Evolutionary conservation across 2,888 invertebrate genomes (phyloP).

Genomic region (Syrphus vitripennis): DNA sequence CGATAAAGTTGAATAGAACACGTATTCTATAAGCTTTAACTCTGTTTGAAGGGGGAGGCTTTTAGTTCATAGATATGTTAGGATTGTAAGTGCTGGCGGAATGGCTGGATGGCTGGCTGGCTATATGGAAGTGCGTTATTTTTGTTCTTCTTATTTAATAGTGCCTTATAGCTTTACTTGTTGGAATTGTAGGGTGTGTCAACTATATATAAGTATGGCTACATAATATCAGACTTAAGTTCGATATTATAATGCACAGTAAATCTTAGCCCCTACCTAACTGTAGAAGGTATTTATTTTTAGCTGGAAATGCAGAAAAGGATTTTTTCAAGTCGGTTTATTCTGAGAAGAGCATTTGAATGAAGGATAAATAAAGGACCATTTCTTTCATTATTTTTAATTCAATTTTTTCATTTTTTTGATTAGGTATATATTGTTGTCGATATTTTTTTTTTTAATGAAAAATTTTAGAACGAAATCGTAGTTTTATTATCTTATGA

Average conservation of each 20-base stretch:
- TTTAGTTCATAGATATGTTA: neutral
- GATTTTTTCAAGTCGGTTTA: neutral
- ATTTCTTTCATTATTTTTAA: neutral
- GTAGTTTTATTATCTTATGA: too few species aligned
- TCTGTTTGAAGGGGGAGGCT: neutral
- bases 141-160: neutral
- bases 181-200: neutral
- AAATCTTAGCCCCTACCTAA: too few species aligned
- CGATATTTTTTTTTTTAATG: neutral
- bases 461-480: neutral
- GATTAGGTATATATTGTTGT: too few species aligned
- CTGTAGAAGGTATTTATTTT: neutral
- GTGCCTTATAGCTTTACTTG: neutral
- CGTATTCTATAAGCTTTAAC: neutral
- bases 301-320: neutral
- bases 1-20: constrained; percentile 1
- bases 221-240: neutral
- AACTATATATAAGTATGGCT: neutral
- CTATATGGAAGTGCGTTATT: constrained; percentile 14
- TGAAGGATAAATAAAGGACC: neutral
- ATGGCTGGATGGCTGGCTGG: too few species aligned
- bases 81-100: too few species aligned
- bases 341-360: neutral
- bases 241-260: constrained; percentile 14
- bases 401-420: neutral